Base-by-base conservation (phyloP, 2,797 vertebrate species). In the Odontamblyopus rebecca region DNA sequence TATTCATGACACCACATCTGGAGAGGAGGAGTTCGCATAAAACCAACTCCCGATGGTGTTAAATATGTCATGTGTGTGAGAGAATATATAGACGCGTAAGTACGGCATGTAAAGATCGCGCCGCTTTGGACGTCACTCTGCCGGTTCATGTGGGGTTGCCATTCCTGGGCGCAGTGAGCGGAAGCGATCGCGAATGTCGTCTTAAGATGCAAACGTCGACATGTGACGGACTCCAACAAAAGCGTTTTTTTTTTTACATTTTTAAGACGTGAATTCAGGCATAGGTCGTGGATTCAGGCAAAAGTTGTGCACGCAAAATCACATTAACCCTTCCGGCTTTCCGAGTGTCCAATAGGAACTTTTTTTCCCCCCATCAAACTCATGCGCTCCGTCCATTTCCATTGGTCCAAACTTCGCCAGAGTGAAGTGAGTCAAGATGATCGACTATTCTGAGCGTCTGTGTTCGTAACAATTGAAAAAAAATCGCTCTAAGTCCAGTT, bases 1-100 rank as follows among this genome's bases (percentile, higher is more conserved):
- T 62, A 77, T 81, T 76, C 30, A 76, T 73, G 16, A 60, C 30
- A 70, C 69, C 29, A 41, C 75, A 83, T 76, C 38, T 60, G 11
- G 57, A 27, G 51, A 72, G 11, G 32, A 72, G 56, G 67, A 51
- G n/a, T 66, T 18, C 60, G 56, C 53, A 69, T 53, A 27, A 12
- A 66, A 51, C 9, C 2, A 13, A 61, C 51, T 74, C 54, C 51
- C 64, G 6, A 0, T 13, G 44, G 51, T 71, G 79, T 72, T 74
- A 72, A 76, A 78, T 73, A 41, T 53, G 2, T 60, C 68, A 78
- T 75, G 67, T 48, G 64, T 61, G 6, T 65, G 29, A 61, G 50
- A 68, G 54, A 53, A 63, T 29, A 29, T 54, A 48, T 3, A 50
- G 44, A 68, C 32, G 18, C 30, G 23, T 23, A 23, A 23, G 23